Base-by-base conservation (phyloP, 2,797 vertebrate species). In the Hippoglossus hippoglossus region DNA sequence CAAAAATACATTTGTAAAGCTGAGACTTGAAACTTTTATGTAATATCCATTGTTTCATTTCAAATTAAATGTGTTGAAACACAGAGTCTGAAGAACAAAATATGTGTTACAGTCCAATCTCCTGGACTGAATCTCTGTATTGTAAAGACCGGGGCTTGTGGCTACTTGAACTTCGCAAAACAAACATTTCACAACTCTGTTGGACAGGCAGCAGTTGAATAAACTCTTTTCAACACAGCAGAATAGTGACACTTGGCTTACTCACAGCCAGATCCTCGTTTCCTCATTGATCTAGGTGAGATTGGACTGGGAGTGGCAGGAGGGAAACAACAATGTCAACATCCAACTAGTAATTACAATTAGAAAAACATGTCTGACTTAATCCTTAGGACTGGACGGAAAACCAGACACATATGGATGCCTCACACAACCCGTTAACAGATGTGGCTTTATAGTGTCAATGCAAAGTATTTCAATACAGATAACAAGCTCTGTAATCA, bases 181-280 rank as follows among this genome's bases (percentile, higher is more conserved):
- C 72, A 89, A 92, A 92, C 71, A 89, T 92, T 92, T 90, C 89
- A 83, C 78, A 87, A 87, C 72, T 75, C 64, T 50, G 46, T 67
- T 70, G 77, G 83, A 70, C 66, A 75, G 79, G 59, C 47, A 13
- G 80, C 19, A 57, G 77, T 58, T 31, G 21, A 79, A 72, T 69
- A 67, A 84, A 73, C 74, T 71, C 65, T 69, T 83, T 87, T 64
- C 76, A 80, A 56, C 46, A 52, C 64, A 65, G 71, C 67, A 70
- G 13, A 78, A 46, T 44, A 25, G 66, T 80, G 82, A 87, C 79
- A 82, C 75, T 72, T 67, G 24, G 49, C 63, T 88, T 73, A 80
- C 67, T 85, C 82, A 77, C 54, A 36, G 70, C 51, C 79, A 75
- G 80, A 62, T 75, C 69, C 75, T 75, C 58, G 77, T 73, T 84